Conservation (phyloP, 2,888 invertebrate genomes). For the Steinernema scapterisci region DNA sequence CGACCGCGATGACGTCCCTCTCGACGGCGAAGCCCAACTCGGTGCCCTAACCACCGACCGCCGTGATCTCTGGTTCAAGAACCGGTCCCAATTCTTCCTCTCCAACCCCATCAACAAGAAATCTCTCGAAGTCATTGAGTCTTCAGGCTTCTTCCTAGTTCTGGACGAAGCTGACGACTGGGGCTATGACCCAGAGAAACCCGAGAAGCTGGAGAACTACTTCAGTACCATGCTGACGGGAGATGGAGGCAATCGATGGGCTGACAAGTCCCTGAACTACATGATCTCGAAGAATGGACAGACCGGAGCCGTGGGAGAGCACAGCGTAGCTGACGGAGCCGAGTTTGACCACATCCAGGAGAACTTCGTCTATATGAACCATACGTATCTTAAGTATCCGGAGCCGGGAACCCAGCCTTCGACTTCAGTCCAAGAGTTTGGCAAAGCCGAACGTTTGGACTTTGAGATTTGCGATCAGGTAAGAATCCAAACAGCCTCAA, state of each 20-base stretch:
- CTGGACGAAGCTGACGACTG: neutral
- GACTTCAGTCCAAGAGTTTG: neutral
- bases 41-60: slow-evolving; percentile 4
- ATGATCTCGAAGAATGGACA: neutral
- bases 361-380: slow-evolving; percentile 25
- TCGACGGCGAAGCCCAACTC: slow-evolving; percentile 39
- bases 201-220: slow-evolving; percentile 11
- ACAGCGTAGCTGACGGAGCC: slow-evolving; percentile 18
- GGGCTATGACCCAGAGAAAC: slow-evolving; percentile 14
- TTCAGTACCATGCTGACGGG: slow-evolving; percentile 13
- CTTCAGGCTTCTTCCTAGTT: slow-evolving; percentile 5
- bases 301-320: slow-evolving; percentile 21
- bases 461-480: slow-evolving; percentile 16
- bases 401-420: neutral
- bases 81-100: slow-evolving; percentile 17
- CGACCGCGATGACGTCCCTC: slow-evolving; percentile 42
- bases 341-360: slow-evolving; percentile 30
- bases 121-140: slow-evolving; percentile 11
- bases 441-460: neutral
- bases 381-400: neutral
- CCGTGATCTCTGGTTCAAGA: slow-evolving; percentile 8
- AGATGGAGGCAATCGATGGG: slow-evolving; percentile 13
- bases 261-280: slow-evolving; percentile 28
- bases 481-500: too few relatives aligned
- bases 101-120: neutral